These are phyloP conservation scores for Apantesis nais DNA, from an alignment of 2,888 invertebrate species.

Conservation along the genomic window DNA sequence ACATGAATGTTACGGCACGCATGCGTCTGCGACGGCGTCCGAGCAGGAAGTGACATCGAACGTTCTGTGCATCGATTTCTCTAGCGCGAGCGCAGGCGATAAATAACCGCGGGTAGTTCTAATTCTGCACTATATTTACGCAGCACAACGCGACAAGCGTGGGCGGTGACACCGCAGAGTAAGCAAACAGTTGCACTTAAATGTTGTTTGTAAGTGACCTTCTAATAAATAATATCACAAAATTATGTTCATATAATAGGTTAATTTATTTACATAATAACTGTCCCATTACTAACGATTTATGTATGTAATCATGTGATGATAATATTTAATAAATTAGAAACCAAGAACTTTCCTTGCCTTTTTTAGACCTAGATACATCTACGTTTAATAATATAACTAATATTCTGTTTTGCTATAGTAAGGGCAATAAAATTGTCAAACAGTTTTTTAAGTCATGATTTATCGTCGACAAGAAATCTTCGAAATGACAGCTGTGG, in stretches of 20 bases:
- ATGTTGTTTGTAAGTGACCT: conserved; percentile 51
- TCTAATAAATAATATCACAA: conserved; percentile 23
- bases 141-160: conserved; percentile 62
- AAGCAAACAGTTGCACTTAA: conserved; percentile 65
- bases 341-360: not conserved
- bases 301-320: not conserved
- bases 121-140: conserved; percentile 81
- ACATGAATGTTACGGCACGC: conserved; percentile 49
- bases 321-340: too few species aligned
- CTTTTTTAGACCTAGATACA: not conserved
- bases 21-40: conserved; percentile 61
- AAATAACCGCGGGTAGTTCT: conserved; percentile 81
- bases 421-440: not conserved
- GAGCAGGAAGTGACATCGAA: conserved; percentile 72
- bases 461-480: conserved; percentile 56
- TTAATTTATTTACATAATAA: not conserved
- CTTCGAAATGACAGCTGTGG: conserved; percentile 53
- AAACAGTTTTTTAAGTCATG: conserved; percentile 30
- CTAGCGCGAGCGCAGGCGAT: conserved; percentile 57
- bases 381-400: too few species aligned
- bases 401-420: not conserved
- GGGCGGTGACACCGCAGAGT: conserved; percentile 65
- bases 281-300: not conserved
- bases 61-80: conserved; percentile 58
- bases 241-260: not conserved